Evolutionary conservation across 2,888 invertebrate species (phyloP), one percentile per base, ranked within the genome.

Genomic region (Nasonovia ribisnigri): DNA sequence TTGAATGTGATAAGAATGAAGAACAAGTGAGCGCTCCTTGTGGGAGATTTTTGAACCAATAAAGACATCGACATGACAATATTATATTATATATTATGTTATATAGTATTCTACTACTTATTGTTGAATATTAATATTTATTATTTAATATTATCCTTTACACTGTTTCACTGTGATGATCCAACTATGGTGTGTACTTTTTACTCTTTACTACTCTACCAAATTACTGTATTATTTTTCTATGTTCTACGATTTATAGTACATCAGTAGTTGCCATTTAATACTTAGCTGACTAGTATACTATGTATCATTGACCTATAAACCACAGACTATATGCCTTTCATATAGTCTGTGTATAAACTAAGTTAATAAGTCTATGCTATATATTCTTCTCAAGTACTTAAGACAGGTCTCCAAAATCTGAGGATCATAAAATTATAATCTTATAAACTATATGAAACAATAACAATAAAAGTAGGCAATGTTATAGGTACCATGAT

Each of bases 1-100:
- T 60, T 60, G 60, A 60, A 60, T n/a, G 60, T 60, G 60, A 60
- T 60, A 60, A 60, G 60, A 60, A 60, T 60, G 60, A 60, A 60
- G 60, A 60, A 60, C 60, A 29, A 60, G 60, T 29, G 57, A 60
- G 60, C 29, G 29, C 60, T 60, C 11, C 29, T 60, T 60, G 60
- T 60, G 60, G 29, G 29, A 60, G 3, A 29, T 60, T 0, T 60
- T 60, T 60, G 60, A 60, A 60, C 2, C 60, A 60, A 60, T 60
- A 29, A 60, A 60, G 29, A 60, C 60, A 29, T 10, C 29, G 48
- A 57, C 57, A 26, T 57, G 26, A 57, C 57, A 57, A 57, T 57
- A 48, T 51, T 3, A 10, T 60, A 60, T 29, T 60, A 29, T 54
- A n/a, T n/a, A n/a, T n/a, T n/a, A n/a, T n/a, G n/a, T n/a, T n/a